These are phyloP conservation scores for Amiota communis DNA, from an alignment of 2,888 invertebrate genomes.

Conservation along the genomic window DNA sequence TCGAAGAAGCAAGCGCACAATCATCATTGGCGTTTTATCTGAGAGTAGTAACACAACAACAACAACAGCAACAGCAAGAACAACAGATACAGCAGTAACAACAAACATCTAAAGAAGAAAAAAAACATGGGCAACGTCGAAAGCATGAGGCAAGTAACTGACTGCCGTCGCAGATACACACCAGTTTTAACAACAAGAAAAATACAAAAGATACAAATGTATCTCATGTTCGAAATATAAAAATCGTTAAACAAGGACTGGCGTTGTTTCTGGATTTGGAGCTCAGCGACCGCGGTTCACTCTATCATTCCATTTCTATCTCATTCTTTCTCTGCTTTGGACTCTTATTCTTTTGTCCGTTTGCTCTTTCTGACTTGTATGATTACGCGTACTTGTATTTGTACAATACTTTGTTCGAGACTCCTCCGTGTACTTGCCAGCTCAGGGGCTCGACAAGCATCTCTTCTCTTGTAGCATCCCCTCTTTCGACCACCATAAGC, in stretches of 20 bases:
- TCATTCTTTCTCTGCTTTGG: constrained; percentile 8
- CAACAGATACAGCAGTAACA: constrained; percentile 33
- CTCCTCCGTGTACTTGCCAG: background rate
- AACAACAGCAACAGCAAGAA: constrained; percentile 40
- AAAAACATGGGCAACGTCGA: constrained; percentile 36
- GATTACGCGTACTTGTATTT: too few species aligned
- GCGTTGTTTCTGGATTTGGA: constrained; percentile 61
- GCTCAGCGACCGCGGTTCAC: constrained; percentile 33
- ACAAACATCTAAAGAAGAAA: constrained; percentile 32
- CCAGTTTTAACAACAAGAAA: constrained; percentile 65
- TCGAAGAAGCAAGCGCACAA: constrained; percentile 49
- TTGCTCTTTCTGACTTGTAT: background rate
- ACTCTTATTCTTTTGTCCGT: constrained; percentile 25
- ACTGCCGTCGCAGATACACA: constrained; percentile 38
- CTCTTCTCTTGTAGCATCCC: background rate
- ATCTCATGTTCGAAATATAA: constrained; percentile 67
- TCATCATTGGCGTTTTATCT: constrained; percentile 62
- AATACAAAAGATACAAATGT: constrained; percentile 71
- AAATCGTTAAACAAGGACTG: constrained; percentile 68
- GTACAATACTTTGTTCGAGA: background rate
- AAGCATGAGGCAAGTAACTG: constrained; percentile 41
- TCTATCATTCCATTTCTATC: constrained; percentile 30
- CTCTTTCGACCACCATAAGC: background rate
- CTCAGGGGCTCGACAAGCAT: background rate
- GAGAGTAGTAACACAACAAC: constrained; percentile 1